Percentiles rank a stretch among this genome's conserved stretches.
phyloP scores from a whole-genome alignment of 1,140 invertebrate species.

The Arctopsyche grandis region DNA sequence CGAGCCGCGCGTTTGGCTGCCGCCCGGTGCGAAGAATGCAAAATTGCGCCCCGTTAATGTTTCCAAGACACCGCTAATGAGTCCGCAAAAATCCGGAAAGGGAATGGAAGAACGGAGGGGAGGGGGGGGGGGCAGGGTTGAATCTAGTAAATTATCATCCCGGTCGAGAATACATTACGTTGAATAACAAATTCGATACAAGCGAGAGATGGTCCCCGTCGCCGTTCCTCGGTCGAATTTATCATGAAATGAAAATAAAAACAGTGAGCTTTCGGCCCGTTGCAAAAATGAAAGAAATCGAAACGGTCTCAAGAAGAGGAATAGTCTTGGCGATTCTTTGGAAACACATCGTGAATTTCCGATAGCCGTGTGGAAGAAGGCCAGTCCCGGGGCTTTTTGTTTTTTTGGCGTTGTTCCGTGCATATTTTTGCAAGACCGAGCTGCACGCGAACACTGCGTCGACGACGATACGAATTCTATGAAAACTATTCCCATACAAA shows the following conservation, averaged over 20 bases:
- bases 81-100: conserved; percentile 48
- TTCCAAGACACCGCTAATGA: conserved; percentile 50
- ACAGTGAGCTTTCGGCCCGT: not conserved
- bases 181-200: not conserved
- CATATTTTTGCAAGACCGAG: conserved; percentile 43
- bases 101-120: conserved; percentile 14
- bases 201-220: conserved; percentile 5
- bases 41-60: conserved; percentile 45
- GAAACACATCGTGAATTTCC: conserved; percentile 51
- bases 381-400: not conserved
- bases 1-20: not conserved
- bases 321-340: conserved; percentile 44
- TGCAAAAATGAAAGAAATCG: no score
- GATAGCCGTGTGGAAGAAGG: conserved; percentile 39
- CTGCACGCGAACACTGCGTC: conserved; percentile 41
- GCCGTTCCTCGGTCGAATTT: conserved; percentile 11
- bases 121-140: conserved; percentile 31
- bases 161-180: conserved; percentile 27
- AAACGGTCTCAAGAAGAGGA: conserved; percentile 44
- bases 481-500: not conserved
- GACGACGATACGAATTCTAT: not conserved
- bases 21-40: conserved; percentile 26
- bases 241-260: no score
- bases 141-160: conserved; percentile 28
- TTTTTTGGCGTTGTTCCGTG: conserved; percentile 44